Base-by-base conservation (phyloP, 2,888 invertebrate species). In the Acronicta psi region DNA sequence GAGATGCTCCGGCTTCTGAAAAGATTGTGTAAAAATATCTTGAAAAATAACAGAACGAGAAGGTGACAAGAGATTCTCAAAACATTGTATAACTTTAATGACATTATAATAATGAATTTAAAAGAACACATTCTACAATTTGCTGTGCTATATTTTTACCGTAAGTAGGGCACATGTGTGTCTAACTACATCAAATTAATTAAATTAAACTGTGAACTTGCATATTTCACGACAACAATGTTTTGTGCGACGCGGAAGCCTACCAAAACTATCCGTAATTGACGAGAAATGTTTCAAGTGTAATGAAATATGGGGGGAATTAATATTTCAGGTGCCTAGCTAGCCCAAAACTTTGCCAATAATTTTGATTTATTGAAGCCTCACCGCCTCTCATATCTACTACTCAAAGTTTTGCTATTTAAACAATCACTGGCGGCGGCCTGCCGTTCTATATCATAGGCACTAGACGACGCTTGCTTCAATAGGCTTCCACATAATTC, bases 331-430 rank as follows among this genome's bases (percentile, higher is more conserved):
- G 88, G 87, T 86, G 83, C 79, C 80, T 81, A 76, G 81, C 77
- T 79, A 77, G 78, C 76, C 77, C 73, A 71, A 83, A 87, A 89
- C 84, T 88, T 89, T 86, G 79, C 82, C 85, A 88, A 89, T 89
- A 88, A 87, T 84, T 85, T 88, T 88, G 88, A 89, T 89, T 89
- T 88, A 89, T 86, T 79, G 72, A 80, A 80, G 83, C 79, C 79
- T 83, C 80, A 79, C 80, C 75, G 77, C 79, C 73, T 81, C 84
- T 81, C 82, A 80, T 83, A 85, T 84, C 81, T 81, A 80, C 77
- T 71, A 62, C 71, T 79, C 73, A 69, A 87, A 89, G 84, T 87
- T 86, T 83, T 83, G 81, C 81, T 84, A 83, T 84, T 82, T 82
- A 80, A 83, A 83, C 82, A 84, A 85, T 82, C 83, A 82, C 79